These are phyloP conservation scores for Agapetus fuscipes DNA, from an alignment of 2,888 invertebrate species.

Conservation along the genomic window DNA sequence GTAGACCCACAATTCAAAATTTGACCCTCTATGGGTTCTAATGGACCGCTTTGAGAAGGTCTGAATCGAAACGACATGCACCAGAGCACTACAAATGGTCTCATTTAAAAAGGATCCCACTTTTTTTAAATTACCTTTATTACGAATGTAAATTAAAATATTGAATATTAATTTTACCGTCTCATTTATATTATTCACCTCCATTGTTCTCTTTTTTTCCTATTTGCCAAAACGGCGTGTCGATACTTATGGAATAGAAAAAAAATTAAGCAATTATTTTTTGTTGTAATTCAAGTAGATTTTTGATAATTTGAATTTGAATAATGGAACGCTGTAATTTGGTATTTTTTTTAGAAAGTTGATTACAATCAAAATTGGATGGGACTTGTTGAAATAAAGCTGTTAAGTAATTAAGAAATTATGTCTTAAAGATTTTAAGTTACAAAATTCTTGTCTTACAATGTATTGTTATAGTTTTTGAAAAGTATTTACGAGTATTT, in stretches of 20 bases:
- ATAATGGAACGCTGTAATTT: background rate
- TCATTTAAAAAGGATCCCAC: conserved; percentile 11
- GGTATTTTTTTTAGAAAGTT: background rate
- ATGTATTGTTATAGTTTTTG: too few species aligned
- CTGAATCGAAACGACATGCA: too few species aligned
- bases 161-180: conserved; percentile 12
- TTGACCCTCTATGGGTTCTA: too few species aligned
- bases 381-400: too few species aligned
- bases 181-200: conserved; percentile 1
- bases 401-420: background rate
- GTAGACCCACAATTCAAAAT: too few species aligned
- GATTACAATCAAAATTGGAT: background rate
- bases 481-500: too few species aligned
- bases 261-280: too few species aligned
- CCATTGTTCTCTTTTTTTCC: background rate
- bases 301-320: background rate
- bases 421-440: too few species aligned
- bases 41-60: too few species aligned
- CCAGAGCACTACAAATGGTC: conserved; percentile 15
- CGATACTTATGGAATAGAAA: too few species aligned
- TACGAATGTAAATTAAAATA: conserved; percentile 14
- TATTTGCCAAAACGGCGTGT: background rate
- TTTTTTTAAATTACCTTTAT: conserved; percentile 13
- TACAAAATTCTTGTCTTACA: too few species aligned
- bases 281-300: too few species aligned